phyloP scores from a whole-genome alignment of 2,113 vertebrate species.

The Trinectes maculatus region DNA sequence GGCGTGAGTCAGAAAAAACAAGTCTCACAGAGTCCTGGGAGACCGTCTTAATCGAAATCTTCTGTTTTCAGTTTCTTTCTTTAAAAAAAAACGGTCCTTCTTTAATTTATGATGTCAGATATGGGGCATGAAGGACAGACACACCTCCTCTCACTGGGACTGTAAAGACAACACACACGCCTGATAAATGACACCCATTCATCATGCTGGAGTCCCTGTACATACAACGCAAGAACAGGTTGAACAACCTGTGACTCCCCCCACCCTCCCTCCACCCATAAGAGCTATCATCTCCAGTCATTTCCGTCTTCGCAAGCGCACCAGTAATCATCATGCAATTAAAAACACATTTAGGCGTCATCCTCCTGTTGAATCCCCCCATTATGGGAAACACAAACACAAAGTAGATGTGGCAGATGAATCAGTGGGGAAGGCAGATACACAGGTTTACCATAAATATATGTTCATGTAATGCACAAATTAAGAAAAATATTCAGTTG shows the following conservation, averaged over 20 bases:
- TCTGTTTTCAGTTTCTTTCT: slow-evolving; percentile 31
- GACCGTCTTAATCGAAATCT: slow-evolving; percentile 46
- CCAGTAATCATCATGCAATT: slow-evolving; percentile 67
- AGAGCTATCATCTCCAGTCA: slow-evolving; percentile 38
- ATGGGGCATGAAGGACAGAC: background rate
- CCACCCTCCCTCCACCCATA: slow-evolving; percentile 1
- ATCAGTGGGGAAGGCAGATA: background rate
- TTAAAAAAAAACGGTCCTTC: slow-evolving; percentile 8
- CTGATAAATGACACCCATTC: slow-evolving; percentile 41
- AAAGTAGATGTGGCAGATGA: background rate
- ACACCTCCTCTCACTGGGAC: slow-evolving; percentile 6
- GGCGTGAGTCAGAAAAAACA: slow-evolving; percentile 17
- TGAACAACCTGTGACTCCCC: slow-evolving; percentile 32
- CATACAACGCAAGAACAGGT: slow-evolving; percentile 33
- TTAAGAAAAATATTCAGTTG: no score
- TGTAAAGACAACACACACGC: slow-evolving; percentile 24
- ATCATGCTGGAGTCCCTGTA: slow-evolving; percentile 31
- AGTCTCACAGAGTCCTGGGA: slow-evolving; percentile 35
- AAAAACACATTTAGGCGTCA: slow-evolving; percentile 58
- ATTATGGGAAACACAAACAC: slow-evolving; percentile 19
- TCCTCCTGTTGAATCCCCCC: slow-evolving; percentile 14
- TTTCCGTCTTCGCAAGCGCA: slow-evolving; percentile 48
- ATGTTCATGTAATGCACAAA: background rate
- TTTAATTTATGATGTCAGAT: slow-evolving; percentile 43
- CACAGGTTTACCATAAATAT: background rate